Conservation (phyloP, 2,797 vertebrate genomes). For the Diceros bicornis region DNA sequence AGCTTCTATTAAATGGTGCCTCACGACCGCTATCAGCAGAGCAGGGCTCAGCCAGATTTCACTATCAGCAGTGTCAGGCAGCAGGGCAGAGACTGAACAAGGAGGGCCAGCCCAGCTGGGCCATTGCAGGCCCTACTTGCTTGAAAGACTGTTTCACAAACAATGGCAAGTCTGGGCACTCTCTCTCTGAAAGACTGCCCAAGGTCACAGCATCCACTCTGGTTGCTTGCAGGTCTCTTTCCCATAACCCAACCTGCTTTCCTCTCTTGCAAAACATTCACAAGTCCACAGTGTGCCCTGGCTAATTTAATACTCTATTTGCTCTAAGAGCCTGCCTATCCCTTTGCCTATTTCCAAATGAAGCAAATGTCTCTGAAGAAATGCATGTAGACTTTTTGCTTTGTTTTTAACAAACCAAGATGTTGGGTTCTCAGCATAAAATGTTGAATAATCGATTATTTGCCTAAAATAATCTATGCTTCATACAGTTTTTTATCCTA, state of each 20-base stretch:
- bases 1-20: constrained; percentile 38
- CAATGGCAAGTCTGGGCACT: neutral
- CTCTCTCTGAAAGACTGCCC: constrained; percentile 9
- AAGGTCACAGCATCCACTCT: neutral
- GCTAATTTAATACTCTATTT: neutral
- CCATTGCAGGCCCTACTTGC: constrained; percentile 31
- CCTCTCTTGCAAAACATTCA: constrained; percentile 10
- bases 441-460: constrained; percentile 70
- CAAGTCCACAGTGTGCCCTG: neutral
- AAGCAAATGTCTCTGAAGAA: neutral
- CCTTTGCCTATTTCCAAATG: neutral
- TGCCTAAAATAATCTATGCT: constrained; percentile 64
- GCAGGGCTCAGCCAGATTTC: neutral
- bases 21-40: neutral
- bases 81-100: neutral
- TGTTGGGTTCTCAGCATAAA: constrained; percentile 58
- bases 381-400: constrained; percentile 49
- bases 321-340: neutral
- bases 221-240: constrained; percentile 25
- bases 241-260: neutral
- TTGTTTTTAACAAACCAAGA: constrained; percentile 52
- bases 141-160: constrained; percentile 52
- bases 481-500: constrained; percentile 56
- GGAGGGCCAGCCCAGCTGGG: neutral
- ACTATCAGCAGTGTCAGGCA: neutral